Base-by-base conservation (phyloP, 2,888 invertebrate species). In the Amiota minor region DNA sequence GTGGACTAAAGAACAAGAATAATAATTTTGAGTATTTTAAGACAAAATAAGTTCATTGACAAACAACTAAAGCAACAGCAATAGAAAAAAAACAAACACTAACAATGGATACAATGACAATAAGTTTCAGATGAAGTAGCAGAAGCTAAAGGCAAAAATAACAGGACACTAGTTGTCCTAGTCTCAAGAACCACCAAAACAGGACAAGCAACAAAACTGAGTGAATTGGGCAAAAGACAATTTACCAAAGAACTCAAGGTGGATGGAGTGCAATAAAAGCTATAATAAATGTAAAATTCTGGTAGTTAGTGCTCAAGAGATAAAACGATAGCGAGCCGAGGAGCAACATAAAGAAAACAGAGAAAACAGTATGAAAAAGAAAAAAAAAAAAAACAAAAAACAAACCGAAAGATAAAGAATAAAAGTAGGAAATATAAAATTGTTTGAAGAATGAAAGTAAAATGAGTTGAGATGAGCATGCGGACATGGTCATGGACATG, bases 21-120 rank as follows among this genome's bases (percentile, higher is more conserved):
- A 71, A 71, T 71, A 71, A 71, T 71, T 71, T 71, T 62, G 49
- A 50, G 61, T 59, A 20, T 71, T 71, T 70, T 70, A 59, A 56
- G 59, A 68, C 67, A 68, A 68, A 68, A 68, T 68, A 68, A 68
- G 67, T 53, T 23, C 53, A 68, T 35, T 55, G 59, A 59, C 62
- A 71, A 71, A 71, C 53, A 70, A 46, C 35, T 53, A 50, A n/a
- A 59, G 18, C 61, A 71, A 62, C 49, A 61, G 16, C 61, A 50
- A 23, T 10, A 16, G 9, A 16, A 45, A 16, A n/a, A 59, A 56
- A 70, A 56, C 2, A 9, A 65, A 45, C 47, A 65, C 4, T 18
- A 65, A 65, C 65, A 64, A 64, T n/a, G 14, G 16, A 18, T 18
- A 65, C 18, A 14, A 62, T 18, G 35, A 20, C 62, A 35, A 62